Evolutionary conservation across 2,888 invertebrate genomes (phyloP).

Genomic region (Andrena haemorrhoa): DNA sequence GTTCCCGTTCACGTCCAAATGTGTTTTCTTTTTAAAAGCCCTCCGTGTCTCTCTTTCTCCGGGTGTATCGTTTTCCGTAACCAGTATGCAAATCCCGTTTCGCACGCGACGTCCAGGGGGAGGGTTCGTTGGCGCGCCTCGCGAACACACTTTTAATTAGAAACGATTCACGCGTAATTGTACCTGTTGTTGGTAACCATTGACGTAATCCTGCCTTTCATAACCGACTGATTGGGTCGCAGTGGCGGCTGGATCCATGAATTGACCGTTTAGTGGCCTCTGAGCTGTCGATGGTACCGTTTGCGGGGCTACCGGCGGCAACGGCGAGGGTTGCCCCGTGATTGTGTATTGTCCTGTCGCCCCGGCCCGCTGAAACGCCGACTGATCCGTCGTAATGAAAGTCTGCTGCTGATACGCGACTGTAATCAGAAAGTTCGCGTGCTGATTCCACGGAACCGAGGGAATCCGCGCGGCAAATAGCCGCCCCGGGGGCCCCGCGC

Average conservation of each 20-base stretch:
- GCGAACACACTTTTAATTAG: constrained; percentile 36
- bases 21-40: neutral
- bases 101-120: constrained; percentile 6
- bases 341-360: constrained; percentile 83
- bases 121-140: neutral
- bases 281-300: constrained; percentile 80
- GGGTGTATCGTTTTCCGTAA: neutral
- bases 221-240: constrained; percentile 82
- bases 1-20: constrained; percentile 2
- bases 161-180: constrained; percentile 45
- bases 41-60: neutral
- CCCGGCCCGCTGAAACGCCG: constrained; percentile 83
- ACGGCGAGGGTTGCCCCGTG: constrained; percentile 82
- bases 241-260: constrained; percentile 83
- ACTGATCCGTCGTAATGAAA: constrained; percentile 83
- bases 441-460: constrained; percentile 49
- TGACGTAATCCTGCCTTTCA: constrained; percentile 85
- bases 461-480: constrained; percentile 18
- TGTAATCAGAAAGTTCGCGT: constrained; percentile 71
- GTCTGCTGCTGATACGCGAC: constrained; percentile 84
- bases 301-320: constrained; percentile 81
- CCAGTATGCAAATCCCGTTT: neutral
- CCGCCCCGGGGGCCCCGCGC: neutral
- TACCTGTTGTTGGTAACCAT: constrained; percentile 85
- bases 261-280: constrained; percentile 84